Base-by-base conservation (phyloP, 2,888 invertebrate species). In the Eumacrocentrus americanus region DNA sequence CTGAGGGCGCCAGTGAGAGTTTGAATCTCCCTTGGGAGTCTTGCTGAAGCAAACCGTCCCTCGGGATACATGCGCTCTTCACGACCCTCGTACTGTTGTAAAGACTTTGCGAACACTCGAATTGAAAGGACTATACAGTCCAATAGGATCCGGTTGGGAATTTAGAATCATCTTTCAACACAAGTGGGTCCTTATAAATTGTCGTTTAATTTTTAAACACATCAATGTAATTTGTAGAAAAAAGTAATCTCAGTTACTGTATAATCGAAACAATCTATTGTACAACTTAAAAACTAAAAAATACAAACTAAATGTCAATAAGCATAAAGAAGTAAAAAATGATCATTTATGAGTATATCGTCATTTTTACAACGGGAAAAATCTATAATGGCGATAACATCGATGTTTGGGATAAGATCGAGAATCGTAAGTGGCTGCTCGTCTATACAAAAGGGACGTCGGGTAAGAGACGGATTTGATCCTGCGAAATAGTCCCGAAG, bases 41-140 rank as follows among this genome's bases (percentile, higher is more conserved):
- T 68, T 69, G 70, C 68, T 67, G 72, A 71, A 74, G 76, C 78
- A 79, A 78, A 78, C 73, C 72, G 69, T 78, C 78, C 78, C 77
- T 62, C 58, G 71, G 64, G 73, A 67, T 23, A n/a, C 50, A 34
- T 54, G 40, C 25, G 16, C 50, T n/a, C 44, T 44, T 56, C 25
- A 59, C 47, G 16, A n/a, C 47, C 58, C 58, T 42, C 47, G 38
- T 35, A 12, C 51, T 20, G 22, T 18, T 7, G 35, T 34, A 34
- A 16, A 37, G 37, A 37, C 35, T 51, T 46, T 25, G 37, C 51
- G 6, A 51, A 51, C 37, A 34, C 51, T 47, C 53, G 38, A 12
- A 25, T 48, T 29, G 5, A 11, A 12, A 12, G 4, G 38, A 5
- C 4, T 38, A 38, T 12, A 38, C 12, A 38, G 11, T 22, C 11